These are phyloP conservation scores for Dryadula phaetusa DNA, from an alignment of 2,888 invertebrate species.

Conservation along the genomic window DNA sequence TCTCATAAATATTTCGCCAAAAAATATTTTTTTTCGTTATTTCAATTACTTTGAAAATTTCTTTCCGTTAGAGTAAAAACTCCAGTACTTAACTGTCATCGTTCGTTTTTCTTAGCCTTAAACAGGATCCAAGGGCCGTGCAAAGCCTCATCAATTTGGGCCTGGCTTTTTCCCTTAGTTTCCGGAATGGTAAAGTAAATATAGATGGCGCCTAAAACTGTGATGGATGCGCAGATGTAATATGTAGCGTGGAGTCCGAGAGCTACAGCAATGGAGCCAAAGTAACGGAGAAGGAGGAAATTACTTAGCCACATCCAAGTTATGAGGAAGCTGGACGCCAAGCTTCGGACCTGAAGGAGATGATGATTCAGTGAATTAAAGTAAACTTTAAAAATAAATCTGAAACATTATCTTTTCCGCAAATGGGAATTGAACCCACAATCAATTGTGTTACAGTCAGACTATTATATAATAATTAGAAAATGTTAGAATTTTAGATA, in stretches of 20 bases:
- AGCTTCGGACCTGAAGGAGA: conserved; percentile 67
- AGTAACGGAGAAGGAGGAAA: conserved; percentile 75
- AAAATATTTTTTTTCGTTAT: neutral
- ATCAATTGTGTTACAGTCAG: too few species aligned
- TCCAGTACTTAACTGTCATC: conserved; percentile 63
- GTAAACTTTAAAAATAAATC: too few species aligned
- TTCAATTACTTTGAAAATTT: conserved; percentile 33
- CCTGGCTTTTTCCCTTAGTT: conserved; percentile 69
- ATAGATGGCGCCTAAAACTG: conserved; percentile 69
- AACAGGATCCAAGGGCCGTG: conserved; percentile 64
- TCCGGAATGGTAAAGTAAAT: conserved; percentile 66
- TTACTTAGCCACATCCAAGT: conserved; percentile 79
- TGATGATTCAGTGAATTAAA: neutral
- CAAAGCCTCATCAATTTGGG: conserved; percentile 66
- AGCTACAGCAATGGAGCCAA: conserved; percentile 64
- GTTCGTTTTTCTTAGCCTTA: conserved; percentile 54
- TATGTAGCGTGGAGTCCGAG: conserved; percentile 74
- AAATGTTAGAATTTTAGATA: too few species aligned
- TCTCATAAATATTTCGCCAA: neutral
- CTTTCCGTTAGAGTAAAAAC: conserved; percentile 51
- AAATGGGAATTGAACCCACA: too few species aligned
- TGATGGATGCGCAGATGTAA: conserved; percentile 71
- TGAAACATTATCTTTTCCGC: too few species aligned
- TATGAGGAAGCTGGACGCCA: conserved; percentile 75
- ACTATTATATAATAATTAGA: too few species aligned